Base-by-base conservation (phyloP, 64 coral and sea anemone genomes). In the Anthopleura sola region DNA sequence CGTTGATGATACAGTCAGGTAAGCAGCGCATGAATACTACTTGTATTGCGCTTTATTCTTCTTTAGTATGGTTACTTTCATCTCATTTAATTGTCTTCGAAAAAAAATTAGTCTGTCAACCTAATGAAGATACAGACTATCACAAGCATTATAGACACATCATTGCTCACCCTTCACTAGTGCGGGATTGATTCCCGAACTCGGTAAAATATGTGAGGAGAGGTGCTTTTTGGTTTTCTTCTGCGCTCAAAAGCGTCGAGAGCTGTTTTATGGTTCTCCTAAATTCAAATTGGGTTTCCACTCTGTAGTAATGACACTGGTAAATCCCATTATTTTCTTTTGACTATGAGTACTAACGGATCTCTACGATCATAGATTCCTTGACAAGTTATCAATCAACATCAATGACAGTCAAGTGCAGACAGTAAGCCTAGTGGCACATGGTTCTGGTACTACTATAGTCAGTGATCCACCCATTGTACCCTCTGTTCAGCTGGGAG, bases 1-100 rank as follows among this genome's bases (percentile, higher is more conserved):
- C 38, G 90, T 99, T 16, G 97, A 99, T 74, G 97, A 99, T 69
- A 95, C 85, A 80, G 81, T 99, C 51, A 95, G 84, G 97, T 99
- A 83, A 78, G 76, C 47, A 44, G 76, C 24, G 76, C 24, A 38
- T 28, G 74, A 18, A 76, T 3, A 76, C 17, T 76, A 17, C 5
- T 36, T 13, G 74, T 34, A 36, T 24, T 62, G 58, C 6, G 13
- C 40, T 1, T 44, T 8, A 2, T 44, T 44, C 40, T 0, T 44
- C 40, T 44, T 44, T 44, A 44, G 40, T 44, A 8, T 44, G 40
- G 40, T 44, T 3, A 44, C 2, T 8, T 8, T 44, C 40, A 44
- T 44, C 1, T 44, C 0, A 2, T 44, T 44, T 44, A 44, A n/a
- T n/a, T n/a, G n/a, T n/a, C n/a, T n/a, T n/a, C n/a, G n/a, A n/a